These are phyloP conservation scores for Electrophaes corylata DNA, from an alignment of 2,888 invertebrate species.

Conservation along the genomic window DNA sequence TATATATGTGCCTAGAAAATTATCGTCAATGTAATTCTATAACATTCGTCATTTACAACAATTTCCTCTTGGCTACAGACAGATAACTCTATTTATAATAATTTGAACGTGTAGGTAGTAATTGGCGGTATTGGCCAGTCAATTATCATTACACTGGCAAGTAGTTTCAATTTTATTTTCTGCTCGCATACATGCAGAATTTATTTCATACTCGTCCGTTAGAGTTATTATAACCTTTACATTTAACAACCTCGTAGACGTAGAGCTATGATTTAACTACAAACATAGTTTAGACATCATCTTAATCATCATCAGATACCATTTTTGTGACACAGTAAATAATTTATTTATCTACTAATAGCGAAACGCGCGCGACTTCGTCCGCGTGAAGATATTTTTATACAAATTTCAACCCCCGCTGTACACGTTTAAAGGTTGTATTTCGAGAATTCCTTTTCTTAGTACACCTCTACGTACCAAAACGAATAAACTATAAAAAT, in stretches of 20 bases:
- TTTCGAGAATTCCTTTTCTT: no score
- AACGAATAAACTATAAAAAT: no score
- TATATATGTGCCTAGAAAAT: not conserved
- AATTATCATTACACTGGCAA: conserved; percentile 1
- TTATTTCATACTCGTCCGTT: not conserved
- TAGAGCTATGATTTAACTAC: not conserved
- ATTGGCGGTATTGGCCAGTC: not conserved
- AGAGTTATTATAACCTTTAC: not conserved
- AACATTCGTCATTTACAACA: not conserved
- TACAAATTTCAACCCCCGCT: no score
- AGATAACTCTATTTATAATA: not conserved
- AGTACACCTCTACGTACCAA: no score
- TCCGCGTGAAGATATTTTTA: no score
- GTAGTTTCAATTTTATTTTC: conserved; percentile 2
- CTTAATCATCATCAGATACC: no score
- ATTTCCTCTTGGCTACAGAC: conserved; percentile 8
- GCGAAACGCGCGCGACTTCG: no score
- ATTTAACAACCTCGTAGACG: no score
- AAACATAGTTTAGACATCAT: no score
- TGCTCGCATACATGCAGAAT: not conserved
- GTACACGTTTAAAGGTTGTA: no score
- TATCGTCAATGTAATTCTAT: not conserved
- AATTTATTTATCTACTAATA: no score
- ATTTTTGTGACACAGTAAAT: no score
- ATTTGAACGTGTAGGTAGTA: not conserved